phyloP scores from a whole-genome alignment of 2,888 invertebrate species.

The Beris chalybata region DNA sequence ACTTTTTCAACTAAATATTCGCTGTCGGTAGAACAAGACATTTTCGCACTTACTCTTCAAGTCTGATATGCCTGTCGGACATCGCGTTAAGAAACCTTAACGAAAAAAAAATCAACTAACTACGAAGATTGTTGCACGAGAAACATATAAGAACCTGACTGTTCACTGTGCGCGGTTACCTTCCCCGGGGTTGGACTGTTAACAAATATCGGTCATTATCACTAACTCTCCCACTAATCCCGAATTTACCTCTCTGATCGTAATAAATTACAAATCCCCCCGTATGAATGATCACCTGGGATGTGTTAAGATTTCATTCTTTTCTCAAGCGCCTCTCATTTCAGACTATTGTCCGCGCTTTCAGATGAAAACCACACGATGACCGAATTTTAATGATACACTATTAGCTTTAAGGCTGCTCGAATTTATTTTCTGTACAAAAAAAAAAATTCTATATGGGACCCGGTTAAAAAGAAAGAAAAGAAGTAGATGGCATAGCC shows the following conservation, averaged over 20 bases:
- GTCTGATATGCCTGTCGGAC: slow-evolving; percentile 5
- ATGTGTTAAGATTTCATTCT: slow-evolving; percentile 10
- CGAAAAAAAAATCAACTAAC: too few species aligned
- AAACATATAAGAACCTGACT: neutral
- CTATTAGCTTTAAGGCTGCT: slow-evolving; percentile 18
- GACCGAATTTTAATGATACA: slow-evolving; percentile 15
- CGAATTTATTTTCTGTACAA: neutral
- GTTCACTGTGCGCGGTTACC: neutral
- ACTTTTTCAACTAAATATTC: slow-evolving; percentile 14
- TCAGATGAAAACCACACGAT: slow-evolving; percentile 7
- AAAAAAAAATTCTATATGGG: too few species aligned
- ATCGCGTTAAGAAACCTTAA: too few species aligned
- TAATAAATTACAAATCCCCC: slow-evolving; percentile 16
- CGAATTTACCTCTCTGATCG: neutral
- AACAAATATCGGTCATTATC: slow-evolving; percentile 28
- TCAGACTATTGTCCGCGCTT: neutral
- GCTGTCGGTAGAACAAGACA: slow-evolving; percentile 15
- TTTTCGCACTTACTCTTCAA: slow-evolving; percentile 25
- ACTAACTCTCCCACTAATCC: slow-evolving; percentile 28
- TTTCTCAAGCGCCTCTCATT: neutral
- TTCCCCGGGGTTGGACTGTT: slow-evolving; percentile 21
- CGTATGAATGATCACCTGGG: slow-evolving; percentile 24
- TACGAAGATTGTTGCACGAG: neutral
- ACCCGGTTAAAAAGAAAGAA: too few species aligned
- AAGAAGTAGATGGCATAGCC: slow-evolving; percentile 3